Evolutionary conservation across 2,113 vertebrate genomes (phyloP).

Genomic region (Lasiurus cinereus): DNA sequence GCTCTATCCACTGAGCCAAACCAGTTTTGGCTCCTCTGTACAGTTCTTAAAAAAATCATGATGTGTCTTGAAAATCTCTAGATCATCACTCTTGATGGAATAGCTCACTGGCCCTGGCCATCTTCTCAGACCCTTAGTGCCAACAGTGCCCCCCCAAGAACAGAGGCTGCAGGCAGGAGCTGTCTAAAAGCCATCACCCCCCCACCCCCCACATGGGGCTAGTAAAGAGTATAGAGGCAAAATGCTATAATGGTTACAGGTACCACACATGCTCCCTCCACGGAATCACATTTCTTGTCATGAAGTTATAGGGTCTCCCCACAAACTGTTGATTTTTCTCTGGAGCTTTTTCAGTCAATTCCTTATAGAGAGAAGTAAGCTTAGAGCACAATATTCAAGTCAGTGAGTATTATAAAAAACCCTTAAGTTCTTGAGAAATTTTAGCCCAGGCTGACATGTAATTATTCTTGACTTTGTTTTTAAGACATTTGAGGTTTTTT

Average conservation of each 20-base stretch:
- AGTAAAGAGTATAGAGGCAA: too few relatives aligned
- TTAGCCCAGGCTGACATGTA: background rate
- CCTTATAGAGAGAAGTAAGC: background rate
- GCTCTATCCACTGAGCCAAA: too few relatives aligned
- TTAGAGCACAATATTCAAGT: background rate
- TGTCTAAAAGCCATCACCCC: background rate
- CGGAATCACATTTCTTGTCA: background rate
- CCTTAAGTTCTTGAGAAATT: slow-evolving; percentile 4
- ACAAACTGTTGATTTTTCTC: background rate
- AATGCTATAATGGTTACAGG: background rate
- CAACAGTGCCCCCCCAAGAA: background rate
- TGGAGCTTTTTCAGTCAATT: background rate
- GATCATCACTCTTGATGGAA: fast-evolving
- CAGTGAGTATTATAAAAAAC: background rate
- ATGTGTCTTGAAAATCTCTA: background rate
- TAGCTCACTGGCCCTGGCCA: background rate
- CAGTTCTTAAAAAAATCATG: background rate
- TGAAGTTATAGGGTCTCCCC: background rate
- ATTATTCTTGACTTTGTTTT: background rate
- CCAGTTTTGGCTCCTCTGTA: background rate
- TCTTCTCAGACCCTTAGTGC: background rate
- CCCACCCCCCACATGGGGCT: too few relatives aligned
- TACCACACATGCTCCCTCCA: too few relatives aligned
- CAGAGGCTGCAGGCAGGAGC: background rate
- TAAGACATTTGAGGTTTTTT: background rate